phyloP scores from a whole-genome alignment of 2,797 vertebrate genomes.

The Falco cherrug region DNA sequence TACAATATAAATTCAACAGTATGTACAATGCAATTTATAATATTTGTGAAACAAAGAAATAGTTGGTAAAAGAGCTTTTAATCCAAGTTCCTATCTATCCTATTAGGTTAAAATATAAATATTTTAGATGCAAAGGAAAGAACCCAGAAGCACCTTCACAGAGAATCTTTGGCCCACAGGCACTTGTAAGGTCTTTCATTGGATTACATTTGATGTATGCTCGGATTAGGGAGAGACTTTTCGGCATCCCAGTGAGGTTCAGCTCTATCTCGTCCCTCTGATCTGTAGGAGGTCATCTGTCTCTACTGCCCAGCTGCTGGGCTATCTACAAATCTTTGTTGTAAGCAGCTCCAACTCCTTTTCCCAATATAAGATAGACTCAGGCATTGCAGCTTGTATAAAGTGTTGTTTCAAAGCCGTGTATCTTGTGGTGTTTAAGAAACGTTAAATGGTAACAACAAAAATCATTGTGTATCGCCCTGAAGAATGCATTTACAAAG shows the following conservation, averaged over 20 bases:
- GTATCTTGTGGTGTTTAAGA: neutral
- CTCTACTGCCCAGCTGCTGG: neutral
- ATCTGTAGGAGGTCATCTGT: neutral
- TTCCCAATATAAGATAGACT: neutral
- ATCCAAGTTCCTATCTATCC: neutral
- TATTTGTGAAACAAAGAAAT: neutral
- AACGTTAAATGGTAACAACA: neutral
- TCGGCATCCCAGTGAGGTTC: neutral
- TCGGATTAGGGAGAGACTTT: neutral
- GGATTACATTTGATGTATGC: neutral
- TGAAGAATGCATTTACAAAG: neutral
- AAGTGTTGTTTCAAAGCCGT: neutral
- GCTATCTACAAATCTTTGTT: neutral
- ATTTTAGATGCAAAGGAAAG: neutral
- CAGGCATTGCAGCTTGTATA: neutral
- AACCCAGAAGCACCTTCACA: neutral
- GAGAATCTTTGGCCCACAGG: neutral
- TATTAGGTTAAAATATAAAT: neutral
- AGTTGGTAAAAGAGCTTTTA: neutral
- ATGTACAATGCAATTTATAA: neutral
- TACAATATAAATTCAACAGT: neutral
- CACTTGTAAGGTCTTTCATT: neutral
- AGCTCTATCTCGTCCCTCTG: neutral
- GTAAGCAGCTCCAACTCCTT: neutral
- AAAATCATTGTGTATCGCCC: neutral